Evolutionary conservation across 2,888 invertebrate species (phyloP), one percentile per base, ranked within the genome.

Genomic region (Ctena decussata): DNA sequence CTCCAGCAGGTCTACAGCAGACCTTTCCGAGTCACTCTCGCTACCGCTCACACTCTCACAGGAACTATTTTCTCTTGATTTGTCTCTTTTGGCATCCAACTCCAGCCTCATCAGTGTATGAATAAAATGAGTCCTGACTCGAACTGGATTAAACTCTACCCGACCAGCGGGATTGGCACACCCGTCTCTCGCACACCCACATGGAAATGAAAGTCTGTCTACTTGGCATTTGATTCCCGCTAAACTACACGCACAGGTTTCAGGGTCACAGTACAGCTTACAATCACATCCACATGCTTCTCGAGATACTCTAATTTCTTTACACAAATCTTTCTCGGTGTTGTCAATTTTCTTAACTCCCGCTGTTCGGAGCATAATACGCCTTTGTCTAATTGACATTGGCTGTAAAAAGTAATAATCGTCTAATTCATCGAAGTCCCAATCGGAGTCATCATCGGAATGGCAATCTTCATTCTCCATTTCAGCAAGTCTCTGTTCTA

Each of bases 211-310:
- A 85, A 98, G 97, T 85, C 99, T 97, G 96, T 99, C 99, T 78
- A 99, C 99, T 97, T 99, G 99, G 96, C 99, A 99, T 96, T 99
- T 98, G 91, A 99, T 99, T 86, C 98, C 99, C 69, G 98, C 98
- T 94, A 98, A 97, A 95, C 98, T 98, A 96, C 99, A 99, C 24
- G 98, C 97, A 96, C 99, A 99, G 32, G 97, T 98, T 93, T 98
- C 98, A 0, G 99, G 99, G 96, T 98, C 98, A 96, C 99, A 99
- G 94, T 97, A 93, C 41, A 94, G 89, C 78, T 94, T 93, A 86
- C 96, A 96, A 83, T 95, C 94, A 91, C 96, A 96, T 21, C 96
- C 96, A 89, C 96, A 96, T n/a, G 91, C 88, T 95, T 99, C 99
- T 27, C 99, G 97, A 8, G 98, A 98, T 37, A 98, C 97, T 87